Evolutionary conservation across 2,888 invertebrate species (phyloP).

Genomic region (Pyrrhosoma nymphula): DNA sequence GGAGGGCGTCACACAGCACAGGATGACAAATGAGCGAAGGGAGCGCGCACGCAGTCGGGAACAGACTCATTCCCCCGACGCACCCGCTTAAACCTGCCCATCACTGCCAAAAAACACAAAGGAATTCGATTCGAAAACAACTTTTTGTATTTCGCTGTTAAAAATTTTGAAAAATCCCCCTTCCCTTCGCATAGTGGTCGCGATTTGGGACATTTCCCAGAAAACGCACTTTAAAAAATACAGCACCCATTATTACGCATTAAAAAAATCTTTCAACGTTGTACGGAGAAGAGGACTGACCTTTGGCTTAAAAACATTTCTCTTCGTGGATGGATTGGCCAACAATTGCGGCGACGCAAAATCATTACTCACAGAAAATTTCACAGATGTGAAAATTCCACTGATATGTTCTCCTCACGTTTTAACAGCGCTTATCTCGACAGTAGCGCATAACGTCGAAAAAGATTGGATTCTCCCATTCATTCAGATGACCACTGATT

Average conservation of each 20-base stretch:
- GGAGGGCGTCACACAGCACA: not conserved
- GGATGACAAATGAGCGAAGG: not conserved
- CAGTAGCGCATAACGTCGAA: too few species aligned
- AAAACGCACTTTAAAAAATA: not conserved
- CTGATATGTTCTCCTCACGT: too few species aligned
- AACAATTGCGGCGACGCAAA: not conserved
- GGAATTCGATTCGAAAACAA: not conserved
- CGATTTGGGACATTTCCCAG: not conserved
- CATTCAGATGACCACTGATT: too few species aligned
- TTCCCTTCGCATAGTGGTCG: not conserved
- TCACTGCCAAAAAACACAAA: not conserved
- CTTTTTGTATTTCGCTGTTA: not conserved
- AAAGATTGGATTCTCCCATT: too few species aligned
- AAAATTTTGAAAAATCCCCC: not conserved
- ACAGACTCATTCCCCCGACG: not conserved
- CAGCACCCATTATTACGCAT: too few species aligned
- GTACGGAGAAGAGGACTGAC: too few species aligned
- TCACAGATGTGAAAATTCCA: too few species aligned
- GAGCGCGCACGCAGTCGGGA: not conserved
- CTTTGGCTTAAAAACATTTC: not conserved
- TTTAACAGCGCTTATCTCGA: too few species aligned
- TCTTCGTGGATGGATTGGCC: not conserved
- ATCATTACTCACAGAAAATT: not conserved
- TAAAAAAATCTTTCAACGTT: too few species aligned
- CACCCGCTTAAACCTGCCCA: not conserved